A percentile compares a stretch with the other conserved stretches of the same genome.
These are phyloP conservation scores for Globia sparganii DNA, from an alignment of 2,888 invertebrate species.

Conservation along the genomic window DNA sequence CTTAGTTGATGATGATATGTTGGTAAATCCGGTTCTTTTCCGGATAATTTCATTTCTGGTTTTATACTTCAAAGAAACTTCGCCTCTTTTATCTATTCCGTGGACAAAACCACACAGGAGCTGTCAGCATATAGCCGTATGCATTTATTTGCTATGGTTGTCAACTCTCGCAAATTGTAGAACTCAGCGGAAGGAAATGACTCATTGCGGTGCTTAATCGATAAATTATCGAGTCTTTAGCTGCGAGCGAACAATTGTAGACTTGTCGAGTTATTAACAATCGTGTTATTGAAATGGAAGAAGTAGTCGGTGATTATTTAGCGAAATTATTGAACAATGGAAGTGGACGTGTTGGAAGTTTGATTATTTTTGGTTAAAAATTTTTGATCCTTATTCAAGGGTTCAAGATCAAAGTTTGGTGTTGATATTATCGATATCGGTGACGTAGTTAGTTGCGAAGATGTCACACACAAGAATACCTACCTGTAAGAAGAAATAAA, in stretches of 20 bases:
- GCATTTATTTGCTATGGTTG: slow-evolving; percentile 11
- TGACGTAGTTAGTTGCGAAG: not conserved
- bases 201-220: slow-evolving; percentile 23
- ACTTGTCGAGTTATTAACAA: slow-evolving; percentile 21
- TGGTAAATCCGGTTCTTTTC: not conserved
- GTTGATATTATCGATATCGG: not conserved
- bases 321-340: slow-evolving; percentile 30
- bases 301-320: slow-evolving; percentile 11
- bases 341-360: not conserved
- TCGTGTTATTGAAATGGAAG: slow-evolving; percentile 42
- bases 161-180: slow-evolving; percentile 29
- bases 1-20: not conserved
- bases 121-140: not conserved
- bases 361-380: not conserved
- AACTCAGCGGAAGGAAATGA: slow-evolving; percentile 37
- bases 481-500: not conserved
- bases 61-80: not conserved
- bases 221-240: slow-evolving; percentile 29
- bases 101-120: not conserved
- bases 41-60: too few species aligned
- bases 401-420: not conserved
- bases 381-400: not conserved
- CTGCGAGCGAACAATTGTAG: slow-evolving; percentile 15
- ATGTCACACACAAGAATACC: not conserved
- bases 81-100: not conserved